A percentile compares a stretch with the other conserved stretches of the same genome.
Conservation (phyloP, 2,888 invertebrate species). For the Sisyra nigra region DNA sequence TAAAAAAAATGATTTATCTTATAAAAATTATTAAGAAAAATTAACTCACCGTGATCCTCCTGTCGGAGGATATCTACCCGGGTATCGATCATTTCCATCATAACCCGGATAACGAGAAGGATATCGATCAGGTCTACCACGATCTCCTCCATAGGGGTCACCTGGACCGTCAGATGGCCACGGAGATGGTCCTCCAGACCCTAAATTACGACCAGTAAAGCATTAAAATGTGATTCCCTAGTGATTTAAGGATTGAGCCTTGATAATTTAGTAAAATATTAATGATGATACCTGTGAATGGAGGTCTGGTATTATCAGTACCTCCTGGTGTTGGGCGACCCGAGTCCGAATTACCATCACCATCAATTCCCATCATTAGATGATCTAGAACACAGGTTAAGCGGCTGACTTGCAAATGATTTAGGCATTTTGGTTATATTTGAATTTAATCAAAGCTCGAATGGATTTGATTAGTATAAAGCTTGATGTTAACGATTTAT, state of each 20-base stretch:
- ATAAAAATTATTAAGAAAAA: too few relatives aligned
- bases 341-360: conserved; percentile 18
- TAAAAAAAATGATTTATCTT: not conserved
- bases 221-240: not conserved
- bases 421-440: too few relatives aligned
- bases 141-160: conserved; percentile 6
- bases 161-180: conserved; percentile 14
- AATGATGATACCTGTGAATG: conserved; percentile 1
- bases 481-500: too few relatives aligned
- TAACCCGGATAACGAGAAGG: conserved; percentile 7
- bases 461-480: too few relatives aligned
- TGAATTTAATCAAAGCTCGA: too few relatives aligned
- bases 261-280: not conserved
- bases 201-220: conserved; percentile 5
- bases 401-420: too few relatives aligned
- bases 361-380: conserved; percentile 23
- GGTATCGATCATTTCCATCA: conserved; percentile 2
- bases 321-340: conserved; percentile 17
- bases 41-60: conserved; percentile 5
- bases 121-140: conserved; percentile 9
- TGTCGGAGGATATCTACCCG: conserved; percentile 13
- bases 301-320: conserved; percentile 5
- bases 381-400: conserved; percentile 21
- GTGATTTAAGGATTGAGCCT: not conserved
- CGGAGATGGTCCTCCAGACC: conserved; percentile 18